These are phyloP conservation scores for Istiophorus platypterus DNA, from an alignment of 2,113 vertebrate species.

Conservation along the genomic window DNA sequence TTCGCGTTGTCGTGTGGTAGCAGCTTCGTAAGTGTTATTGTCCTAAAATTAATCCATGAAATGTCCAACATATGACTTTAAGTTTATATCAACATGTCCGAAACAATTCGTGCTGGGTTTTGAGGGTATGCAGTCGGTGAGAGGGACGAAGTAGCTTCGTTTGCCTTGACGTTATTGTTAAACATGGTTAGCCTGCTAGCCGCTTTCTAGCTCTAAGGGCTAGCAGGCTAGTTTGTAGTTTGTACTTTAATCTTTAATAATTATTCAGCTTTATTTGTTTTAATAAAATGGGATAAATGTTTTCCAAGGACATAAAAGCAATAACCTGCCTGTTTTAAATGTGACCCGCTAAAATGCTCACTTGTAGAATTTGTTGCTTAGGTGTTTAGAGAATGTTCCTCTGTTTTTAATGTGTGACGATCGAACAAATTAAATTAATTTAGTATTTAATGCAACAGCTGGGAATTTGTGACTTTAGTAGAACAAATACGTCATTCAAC, in stretches of 20 bases:
- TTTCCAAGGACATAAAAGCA: background rate
- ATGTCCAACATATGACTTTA: accelerated
- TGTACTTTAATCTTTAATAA: background rate
- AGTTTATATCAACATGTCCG: accelerated
- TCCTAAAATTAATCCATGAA: background rate
- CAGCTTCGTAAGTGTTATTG: conserved; percentile 55
- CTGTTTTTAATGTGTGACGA: background rate
- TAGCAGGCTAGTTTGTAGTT: conserved; percentile 27
- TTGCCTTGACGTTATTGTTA: background rate
- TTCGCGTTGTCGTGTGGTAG: conserved; percentile 43
- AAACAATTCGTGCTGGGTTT: background rate
- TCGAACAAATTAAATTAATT: no score
- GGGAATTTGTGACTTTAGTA: background rate
- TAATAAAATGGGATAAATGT: background rate
- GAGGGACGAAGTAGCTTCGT: background rate
- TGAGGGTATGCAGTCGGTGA: accelerated
- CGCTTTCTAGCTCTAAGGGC: conserved; percentile 9
- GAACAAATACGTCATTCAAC: background rate
- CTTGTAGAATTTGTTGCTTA: background rate
- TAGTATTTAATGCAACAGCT: background rate
- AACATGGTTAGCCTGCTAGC: conserved; percentile 35
- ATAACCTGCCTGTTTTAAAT: background rate
- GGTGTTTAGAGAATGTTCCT: background rate
- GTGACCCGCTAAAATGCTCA: background rate
- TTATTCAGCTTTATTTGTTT: no score